phyloP scores from a whole-genome alignment of 2,888 invertebrate genomes.

The Hecatera dysodea region DNA sequence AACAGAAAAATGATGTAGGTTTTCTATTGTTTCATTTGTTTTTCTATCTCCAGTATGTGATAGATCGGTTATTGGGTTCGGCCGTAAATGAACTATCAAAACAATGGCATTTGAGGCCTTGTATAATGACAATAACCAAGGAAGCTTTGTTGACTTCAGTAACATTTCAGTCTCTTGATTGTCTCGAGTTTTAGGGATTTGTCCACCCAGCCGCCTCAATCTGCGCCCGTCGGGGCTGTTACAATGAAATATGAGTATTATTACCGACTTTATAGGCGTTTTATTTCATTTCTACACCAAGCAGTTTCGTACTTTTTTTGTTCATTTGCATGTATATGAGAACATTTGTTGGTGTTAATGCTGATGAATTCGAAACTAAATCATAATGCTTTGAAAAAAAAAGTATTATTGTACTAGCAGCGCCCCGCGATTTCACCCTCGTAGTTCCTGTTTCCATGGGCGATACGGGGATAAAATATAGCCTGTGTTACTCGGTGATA shows the following conservation, averaged over 20 bases:
- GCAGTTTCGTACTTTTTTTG: constrained; percentile 69
- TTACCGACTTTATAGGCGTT: constrained; percentile 76
- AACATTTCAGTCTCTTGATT: constrained; percentile 38
- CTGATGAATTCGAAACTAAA: constrained; percentile 41
- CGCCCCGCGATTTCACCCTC: too few species aligned
- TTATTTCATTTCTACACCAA: constrained; percentile 75
- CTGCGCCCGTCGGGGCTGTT: constrained; percentile 70
- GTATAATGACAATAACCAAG: constrained; percentile 31
- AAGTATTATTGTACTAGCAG: neutral
- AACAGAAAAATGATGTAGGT: too few species aligned
- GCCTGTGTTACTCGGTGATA: too few species aligned
- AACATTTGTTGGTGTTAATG: constrained; percentile 57
- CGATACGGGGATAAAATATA: too few species aligned
- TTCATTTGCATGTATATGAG: constrained; percentile 66
- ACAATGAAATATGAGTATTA: constrained; percentile 78
- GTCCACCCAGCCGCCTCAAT: constrained; percentile 71
- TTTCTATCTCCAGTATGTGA: too few species aligned
- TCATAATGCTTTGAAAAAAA: neutral
- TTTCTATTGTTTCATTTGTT: too few species aligned
- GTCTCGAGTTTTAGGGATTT: constrained; percentile 69
- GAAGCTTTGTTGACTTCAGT: constrained; percentile 39
- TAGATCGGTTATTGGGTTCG: too few species aligned
- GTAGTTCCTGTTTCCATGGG: too few species aligned
- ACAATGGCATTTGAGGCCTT: constrained; percentile 29
- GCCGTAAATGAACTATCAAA: constrained; percentile 30